phyloP scores from a whole-genome alignment of 2,888 invertebrate genomes.

The Meteorus colon region DNA sequence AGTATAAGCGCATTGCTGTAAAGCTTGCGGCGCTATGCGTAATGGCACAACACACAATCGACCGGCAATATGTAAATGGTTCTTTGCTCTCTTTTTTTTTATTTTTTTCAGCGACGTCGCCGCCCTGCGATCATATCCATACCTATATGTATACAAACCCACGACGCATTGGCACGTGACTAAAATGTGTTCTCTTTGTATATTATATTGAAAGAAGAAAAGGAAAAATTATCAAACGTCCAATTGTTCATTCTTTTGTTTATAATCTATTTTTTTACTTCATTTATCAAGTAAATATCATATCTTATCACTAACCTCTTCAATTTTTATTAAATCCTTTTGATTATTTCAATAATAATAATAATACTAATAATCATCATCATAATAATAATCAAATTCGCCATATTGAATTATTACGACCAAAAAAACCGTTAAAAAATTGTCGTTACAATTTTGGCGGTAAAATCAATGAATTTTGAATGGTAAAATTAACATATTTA shows the following conservation, averaged over 20 bases:
- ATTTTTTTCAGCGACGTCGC: background rate
- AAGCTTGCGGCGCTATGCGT: conserved; percentile 57
- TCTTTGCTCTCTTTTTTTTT: conserved; percentile 35
- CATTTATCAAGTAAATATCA: too few species aligned
- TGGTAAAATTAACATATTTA: background rate
- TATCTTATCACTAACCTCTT: too few species aligned
- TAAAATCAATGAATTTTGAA: too few species aligned
- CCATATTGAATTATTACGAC: too few species aligned
- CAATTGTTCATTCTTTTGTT: background rate
- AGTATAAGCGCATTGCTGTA: conserved; percentile 17
- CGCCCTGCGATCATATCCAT: background rate
- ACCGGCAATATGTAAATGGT: conserved; percentile 56
- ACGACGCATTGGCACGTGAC: conserved; percentile 41
- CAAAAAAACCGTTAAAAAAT: too few species aligned
- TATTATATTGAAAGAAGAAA: background rate
- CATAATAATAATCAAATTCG: too few species aligned
- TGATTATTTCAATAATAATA: too few species aligned
- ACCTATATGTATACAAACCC: conserved; percentile 37
- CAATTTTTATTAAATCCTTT: too few species aligned
- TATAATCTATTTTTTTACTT: background rate
- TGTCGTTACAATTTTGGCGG: too few species aligned
- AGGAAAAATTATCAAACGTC: background rate
- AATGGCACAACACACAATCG: conserved; percentile 60
- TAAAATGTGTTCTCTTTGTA: conserved; percentile 16
- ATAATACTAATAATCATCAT: too few species aligned